Evolutionary conservation across 2,797 vertebrate genomes (phyloP).

Genomic region (Periparus ater): DNA sequence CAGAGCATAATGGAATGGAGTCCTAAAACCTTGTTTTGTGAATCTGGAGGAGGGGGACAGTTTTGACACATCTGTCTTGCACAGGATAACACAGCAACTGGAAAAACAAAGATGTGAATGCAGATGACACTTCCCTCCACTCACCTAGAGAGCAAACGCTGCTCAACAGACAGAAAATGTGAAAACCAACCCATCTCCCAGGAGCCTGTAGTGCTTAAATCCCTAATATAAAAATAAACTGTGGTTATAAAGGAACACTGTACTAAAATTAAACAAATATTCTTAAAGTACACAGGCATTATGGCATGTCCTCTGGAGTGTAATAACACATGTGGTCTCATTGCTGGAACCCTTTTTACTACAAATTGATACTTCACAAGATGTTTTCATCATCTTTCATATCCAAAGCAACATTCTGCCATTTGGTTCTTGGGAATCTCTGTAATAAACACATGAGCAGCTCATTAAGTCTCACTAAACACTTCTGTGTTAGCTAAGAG

Average conservation of each 20-base stretch:
- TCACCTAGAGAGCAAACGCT: neutral
- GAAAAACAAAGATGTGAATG: neutral
- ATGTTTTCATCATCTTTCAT: slow-evolving; percentile 27
- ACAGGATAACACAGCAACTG: neutral
- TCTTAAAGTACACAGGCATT: neutral
- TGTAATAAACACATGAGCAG: slow-evolving; percentile 22
- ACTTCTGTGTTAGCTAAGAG: neutral
- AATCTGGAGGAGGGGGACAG: neutral
- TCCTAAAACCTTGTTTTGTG: neutral
- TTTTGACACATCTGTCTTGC: neutral
- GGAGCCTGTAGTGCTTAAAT: neutral
- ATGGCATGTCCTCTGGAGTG: neutral
- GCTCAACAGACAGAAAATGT: neutral
- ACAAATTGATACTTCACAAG: neutral
- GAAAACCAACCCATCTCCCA: neutral
- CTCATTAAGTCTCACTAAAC: slow-evolving; percentile 46
- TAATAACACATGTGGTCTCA: neutral
- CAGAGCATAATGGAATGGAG: neutral
- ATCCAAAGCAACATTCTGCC: neutral
- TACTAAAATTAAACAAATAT: neutral
- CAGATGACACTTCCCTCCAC: neutral
- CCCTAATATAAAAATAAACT: neutral
- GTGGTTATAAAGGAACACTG: neutral
- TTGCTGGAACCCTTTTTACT: neutral
- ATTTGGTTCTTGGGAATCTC: slow-evolving; percentile 15